A percentile compares a stretch with the other conserved stretches of the same genome.
Evolutionary conservation across 1,140 invertebrate species (phyloP).

Genomic region (Caenorhabditis remanei): DNA sequence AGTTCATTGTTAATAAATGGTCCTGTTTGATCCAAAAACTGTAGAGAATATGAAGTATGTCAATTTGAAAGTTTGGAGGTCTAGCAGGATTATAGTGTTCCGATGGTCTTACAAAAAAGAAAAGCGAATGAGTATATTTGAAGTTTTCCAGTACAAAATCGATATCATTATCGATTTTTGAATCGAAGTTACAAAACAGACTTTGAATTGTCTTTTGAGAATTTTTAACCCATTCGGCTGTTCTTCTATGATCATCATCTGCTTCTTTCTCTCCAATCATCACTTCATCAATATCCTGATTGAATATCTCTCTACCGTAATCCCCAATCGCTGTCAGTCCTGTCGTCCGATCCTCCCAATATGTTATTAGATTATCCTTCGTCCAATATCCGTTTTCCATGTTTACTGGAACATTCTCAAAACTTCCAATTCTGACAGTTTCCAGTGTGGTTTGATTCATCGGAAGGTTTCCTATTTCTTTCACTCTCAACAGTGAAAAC

Average conservation of each 20-base stretch:
- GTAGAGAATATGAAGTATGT: background rate
- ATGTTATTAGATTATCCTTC: too few species aligned
- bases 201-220: background rate
- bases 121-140: too few species aligned
- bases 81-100: background rate
- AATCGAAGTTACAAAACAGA: too few species aligned
- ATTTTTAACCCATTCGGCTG: background rate
- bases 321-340: background rate
- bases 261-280: background rate
- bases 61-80: background rate
- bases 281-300: background rate
- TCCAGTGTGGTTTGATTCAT: too few species aligned
- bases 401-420: too few species aligned
- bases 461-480: too few species aligned
- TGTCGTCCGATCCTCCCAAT: background rate
- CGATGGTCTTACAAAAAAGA: background rate
- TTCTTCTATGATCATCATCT: background rate
- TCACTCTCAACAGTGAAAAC: too few species aligned
- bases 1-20: background rate
- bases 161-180: too few species aligned
- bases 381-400: too few species aligned
- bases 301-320: background rate
- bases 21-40: background rate
- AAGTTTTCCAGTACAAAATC: too few species aligned
- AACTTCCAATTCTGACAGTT: too few species aligned